Percentiles rank a stretch among this genome's conserved stretches.
phyloP scores from a whole-genome alignment of 2,797 vertebrate species.

The Ceyx erithaca region DNA sequence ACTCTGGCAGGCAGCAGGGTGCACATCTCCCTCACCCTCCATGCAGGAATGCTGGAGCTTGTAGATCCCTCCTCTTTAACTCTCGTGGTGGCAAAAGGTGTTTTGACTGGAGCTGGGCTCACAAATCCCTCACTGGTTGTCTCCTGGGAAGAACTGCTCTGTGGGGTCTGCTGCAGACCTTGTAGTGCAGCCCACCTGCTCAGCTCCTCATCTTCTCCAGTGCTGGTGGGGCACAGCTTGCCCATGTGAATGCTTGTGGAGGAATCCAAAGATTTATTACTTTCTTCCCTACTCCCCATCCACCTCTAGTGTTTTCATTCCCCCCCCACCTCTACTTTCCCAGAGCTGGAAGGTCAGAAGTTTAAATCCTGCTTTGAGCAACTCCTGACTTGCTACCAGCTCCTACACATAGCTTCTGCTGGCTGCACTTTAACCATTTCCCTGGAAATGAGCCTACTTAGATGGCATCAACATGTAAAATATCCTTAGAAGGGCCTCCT shows the following conservation, averaged over 20 bases:
- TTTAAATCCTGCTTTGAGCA: constrained; percentile 11
- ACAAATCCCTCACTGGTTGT: not conserved
- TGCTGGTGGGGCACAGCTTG: not conserved
- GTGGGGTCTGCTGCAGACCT: accelerated
- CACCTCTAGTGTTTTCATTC: not conserved
- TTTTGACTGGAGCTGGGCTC: not conserved
- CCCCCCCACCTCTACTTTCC: not conserved
- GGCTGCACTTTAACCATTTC: not conserved
- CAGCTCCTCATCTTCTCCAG: not conserved
- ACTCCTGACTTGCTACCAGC: not conserved
- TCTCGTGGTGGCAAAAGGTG: not conserved
- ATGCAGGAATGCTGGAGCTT: not conserved
- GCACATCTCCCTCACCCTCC: not conserved
- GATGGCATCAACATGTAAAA: not conserved
- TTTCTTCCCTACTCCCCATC: not conserved
- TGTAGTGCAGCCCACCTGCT: not conserved
- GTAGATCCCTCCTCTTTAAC: not conserved
- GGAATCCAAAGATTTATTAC: not conserved
- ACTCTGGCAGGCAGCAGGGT: not conserved
- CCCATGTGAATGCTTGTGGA: not conserved
- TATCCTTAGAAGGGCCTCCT: not conserved
- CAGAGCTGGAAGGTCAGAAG: not conserved
- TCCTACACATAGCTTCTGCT: not conserved
- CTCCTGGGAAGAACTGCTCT: not conserved
- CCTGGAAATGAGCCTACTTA: not conserved